Conservation (phyloP, 2,113 vertebrate genomes). For the Leucoraja erinaceus region DNA sequence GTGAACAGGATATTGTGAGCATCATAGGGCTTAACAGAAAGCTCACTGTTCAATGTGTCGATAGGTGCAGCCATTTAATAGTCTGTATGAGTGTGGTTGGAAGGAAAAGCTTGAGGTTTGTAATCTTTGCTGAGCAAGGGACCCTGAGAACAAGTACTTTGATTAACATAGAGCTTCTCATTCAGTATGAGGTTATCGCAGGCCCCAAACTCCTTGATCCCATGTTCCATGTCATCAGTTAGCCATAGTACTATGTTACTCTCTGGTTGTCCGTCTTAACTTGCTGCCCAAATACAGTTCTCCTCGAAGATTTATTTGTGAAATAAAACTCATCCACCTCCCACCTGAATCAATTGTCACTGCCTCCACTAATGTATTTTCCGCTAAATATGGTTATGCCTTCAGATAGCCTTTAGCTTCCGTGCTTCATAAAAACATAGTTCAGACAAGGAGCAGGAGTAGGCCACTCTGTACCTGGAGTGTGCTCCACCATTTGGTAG, state of each 20-base stretch:
- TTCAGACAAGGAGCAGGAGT: no score
- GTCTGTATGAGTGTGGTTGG: background rate
- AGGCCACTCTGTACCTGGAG: no score
- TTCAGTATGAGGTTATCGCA: background rate
- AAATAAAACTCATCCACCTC: background rate
- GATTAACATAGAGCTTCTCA: background rate
- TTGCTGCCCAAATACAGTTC: background rate
- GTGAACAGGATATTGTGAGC: background rate
- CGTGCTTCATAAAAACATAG: background rate
- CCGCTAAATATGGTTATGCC: background rate
- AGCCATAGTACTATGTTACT: no score
- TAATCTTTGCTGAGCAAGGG: background rate
- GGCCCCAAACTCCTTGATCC: no score
- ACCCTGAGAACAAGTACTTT: background rate
- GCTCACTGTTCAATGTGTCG: background rate
- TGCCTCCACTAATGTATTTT: background rate
- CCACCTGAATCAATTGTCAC: background rate
- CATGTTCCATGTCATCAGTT: background rate
- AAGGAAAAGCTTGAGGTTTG: background rate
- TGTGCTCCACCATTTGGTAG: no score
- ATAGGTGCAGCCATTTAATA: background rate
- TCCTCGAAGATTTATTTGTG: background rate
- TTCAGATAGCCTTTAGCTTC: background rate
- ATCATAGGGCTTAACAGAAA: no score
- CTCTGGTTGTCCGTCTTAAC: background rate